A percentile compares a stretch with the other conserved stretches of the same genome.
Evolutionary conservation across 2,888 invertebrate species (phyloP).

Genomic region (Helleia helle): DNA sequence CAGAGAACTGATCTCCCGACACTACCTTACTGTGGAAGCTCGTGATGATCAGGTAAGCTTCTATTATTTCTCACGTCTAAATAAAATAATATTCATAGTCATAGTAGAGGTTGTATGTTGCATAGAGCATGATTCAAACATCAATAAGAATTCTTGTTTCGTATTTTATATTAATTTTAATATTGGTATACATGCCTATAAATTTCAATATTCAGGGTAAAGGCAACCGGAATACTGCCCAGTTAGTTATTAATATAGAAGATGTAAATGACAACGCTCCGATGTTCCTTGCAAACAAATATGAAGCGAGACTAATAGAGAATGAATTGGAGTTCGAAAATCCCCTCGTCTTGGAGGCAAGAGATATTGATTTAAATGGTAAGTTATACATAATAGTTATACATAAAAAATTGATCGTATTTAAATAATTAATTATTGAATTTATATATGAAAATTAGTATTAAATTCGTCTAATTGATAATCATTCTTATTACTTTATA

Average conservation of each 20-base stretch:
- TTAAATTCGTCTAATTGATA: too few species aligned
- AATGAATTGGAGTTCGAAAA: slow-evolving; percentile 86
- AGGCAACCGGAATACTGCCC: slow-evolving; percentile 81
- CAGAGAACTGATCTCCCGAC: slow-evolving; percentile 86
- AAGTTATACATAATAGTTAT: too few species aligned
- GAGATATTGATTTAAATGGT: slow-evolving; percentile 90
- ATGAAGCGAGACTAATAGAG: slow-evolving; percentile 88
- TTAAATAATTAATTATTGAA: too few species aligned
- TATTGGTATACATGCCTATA: too few species aligned
- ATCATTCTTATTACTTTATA: slow-evolving; percentile 18
- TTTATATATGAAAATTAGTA: too few species aligned
- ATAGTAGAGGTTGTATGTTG: too few species aligned
- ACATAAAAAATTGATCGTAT: too few species aligned
- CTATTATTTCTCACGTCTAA: too few species aligned
- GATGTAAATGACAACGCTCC: slow-evolving; percentile 95
- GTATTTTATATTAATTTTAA: too few species aligned
- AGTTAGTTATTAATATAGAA: slow-evolving; percentile 85
- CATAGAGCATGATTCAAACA: too few species aligned
- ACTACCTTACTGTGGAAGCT: slow-evolving; percentile 91
- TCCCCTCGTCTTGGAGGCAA: slow-evolving; percentile 83
- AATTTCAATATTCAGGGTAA: slow-evolving; percentile 20
- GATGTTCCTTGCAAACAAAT: slow-evolving; percentile 85
- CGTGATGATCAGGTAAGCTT: slow-evolving; percentile 83
- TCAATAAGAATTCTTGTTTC: too few species aligned
- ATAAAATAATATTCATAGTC: too few species aligned